These are phyloP conservation scores for Oxyruncus cristatus DNA, from an alignment of 2,113 vertebrate species.

Conservation along the genomic window DNA sequence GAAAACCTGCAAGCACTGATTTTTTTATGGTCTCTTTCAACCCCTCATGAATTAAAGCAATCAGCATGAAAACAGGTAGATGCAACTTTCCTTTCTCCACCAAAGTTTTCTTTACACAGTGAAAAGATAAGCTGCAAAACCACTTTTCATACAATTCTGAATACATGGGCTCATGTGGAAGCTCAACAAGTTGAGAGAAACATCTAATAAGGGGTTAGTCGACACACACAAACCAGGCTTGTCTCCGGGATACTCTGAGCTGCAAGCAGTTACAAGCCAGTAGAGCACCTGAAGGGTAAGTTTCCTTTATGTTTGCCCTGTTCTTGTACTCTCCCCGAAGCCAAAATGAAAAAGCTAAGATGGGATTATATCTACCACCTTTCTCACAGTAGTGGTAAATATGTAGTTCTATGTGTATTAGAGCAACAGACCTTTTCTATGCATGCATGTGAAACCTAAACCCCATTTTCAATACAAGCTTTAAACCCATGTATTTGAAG, in stretches of 20 bases:
- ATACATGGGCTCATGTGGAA: neutral
- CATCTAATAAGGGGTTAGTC: neutral
- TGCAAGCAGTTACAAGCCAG: neutral
- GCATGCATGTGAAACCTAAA: neutral
- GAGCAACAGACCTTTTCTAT: neutral
- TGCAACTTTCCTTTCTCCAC: neutral
- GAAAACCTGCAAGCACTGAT: neutral
- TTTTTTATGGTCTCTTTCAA: neutral
- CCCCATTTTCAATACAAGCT: neutral
- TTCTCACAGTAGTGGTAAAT: neutral
- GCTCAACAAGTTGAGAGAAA: neutral
- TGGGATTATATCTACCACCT: neutral
- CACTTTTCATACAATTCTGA: neutral
- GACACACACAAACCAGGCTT: neutral
- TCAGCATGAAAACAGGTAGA: neutral
- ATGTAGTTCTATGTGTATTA: neutral
- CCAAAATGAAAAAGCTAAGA: neutral
- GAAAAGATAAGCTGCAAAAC: neutral
- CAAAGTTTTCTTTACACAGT: neutral
- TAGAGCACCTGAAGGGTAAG: neutral
- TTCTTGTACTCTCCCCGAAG: neutral
- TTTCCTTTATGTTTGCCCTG: neutral
- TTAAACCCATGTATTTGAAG: neutral
- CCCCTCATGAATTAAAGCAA: neutral
- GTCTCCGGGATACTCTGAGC: neutral